Evolutionary conservation across 2,113 vertebrate species (phyloP).

Genomic region (Turnix velox): DNA sequence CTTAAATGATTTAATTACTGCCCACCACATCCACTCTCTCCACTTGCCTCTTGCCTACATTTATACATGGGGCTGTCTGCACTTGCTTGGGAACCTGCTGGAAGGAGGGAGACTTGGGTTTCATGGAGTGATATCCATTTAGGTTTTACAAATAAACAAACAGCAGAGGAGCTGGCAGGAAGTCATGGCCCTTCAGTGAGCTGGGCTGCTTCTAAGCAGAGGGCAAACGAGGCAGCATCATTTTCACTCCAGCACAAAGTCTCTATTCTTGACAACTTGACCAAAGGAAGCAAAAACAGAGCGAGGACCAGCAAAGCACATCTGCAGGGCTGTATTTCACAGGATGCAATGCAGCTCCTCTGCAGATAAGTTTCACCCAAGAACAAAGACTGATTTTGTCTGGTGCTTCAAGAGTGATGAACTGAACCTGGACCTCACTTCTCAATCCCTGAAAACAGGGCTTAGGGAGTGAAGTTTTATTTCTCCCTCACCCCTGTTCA

Average conservation of each 20-base stretch:
- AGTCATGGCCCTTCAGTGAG: constrained; percentile 34
- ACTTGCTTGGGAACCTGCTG: constrained; percentile 17
- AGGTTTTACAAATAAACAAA: constrained; percentile 55
- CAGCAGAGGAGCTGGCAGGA: constrained; percentile 48
- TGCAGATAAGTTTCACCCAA: constrained; percentile 73
- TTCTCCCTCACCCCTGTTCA: neutral
- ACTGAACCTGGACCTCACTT: constrained; percentile 63
- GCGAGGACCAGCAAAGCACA: constrained; percentile 38
- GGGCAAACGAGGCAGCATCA: constrained; percentile 54
- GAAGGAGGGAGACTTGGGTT: neutral
- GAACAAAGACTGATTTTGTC: constrained; percentile 78
- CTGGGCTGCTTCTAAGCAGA: constrained; percentile 7
- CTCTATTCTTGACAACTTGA: constrained; percentile 69
- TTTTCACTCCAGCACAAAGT: constrained; percentile 74
- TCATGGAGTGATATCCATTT: neutral
- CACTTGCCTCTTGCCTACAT: neutral
- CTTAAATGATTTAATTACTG: neutral
- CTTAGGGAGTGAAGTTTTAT: neutral
- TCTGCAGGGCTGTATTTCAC: constrained; percentile 69
- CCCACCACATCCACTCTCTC: neutral
- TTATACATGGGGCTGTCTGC: neutral
- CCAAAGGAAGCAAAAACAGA: constrained; percentile 48
- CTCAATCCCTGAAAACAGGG: constrained; percentile 56
- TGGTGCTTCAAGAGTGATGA: constrained; percentile 43
- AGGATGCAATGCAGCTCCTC: constrained; percentile 70